A percentile compares a stretch with the other conserved stretches of the same genome.
Conservation (phyloP, 30 jellyfish, hydroid and myxozoan genomes). For the Haliclystus octoradiatus region DNA sequence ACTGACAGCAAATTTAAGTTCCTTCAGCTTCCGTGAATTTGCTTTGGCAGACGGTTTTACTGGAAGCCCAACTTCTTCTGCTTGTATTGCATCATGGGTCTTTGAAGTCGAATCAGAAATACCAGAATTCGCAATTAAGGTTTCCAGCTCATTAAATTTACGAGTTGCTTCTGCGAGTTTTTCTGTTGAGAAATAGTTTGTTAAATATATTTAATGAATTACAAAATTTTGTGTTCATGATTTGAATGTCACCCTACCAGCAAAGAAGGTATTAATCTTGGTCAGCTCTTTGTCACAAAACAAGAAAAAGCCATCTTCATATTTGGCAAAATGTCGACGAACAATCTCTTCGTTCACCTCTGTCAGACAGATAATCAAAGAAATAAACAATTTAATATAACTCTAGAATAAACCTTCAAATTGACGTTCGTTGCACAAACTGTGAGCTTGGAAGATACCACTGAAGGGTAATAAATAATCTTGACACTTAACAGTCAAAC, state of each 20-base stretch:
- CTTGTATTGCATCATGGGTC: conserved; percentile 2
- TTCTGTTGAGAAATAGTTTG: conserved; percentile 25
- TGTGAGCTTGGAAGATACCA: no score
- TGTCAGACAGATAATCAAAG: no score
- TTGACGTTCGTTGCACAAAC: no score
- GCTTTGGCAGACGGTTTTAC: not conserved
- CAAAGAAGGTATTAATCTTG: conserved; percentile 77
- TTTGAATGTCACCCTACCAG: no score
- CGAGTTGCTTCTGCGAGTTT: conserved; percentile 91
- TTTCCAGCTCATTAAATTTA: conserved; percentile 54
- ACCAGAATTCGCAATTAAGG: conserved; percentile 40
- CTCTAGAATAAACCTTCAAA: no score
- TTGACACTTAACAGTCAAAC: no score
- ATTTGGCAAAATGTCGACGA: conserved; percentile 65
- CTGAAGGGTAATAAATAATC: no score
- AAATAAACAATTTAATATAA: no score
- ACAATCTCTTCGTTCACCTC: conserved; percentile 69
- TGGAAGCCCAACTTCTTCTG: conserved; percentile 7
- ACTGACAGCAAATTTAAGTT: conserved; percentile 72
- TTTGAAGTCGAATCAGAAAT: not conserved
- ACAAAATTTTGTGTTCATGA: no score
- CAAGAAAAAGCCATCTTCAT: conserved; percentile 82
- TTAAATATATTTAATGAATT: not conserved
- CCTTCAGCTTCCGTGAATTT: conserved; percentile 47
- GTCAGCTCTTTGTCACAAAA: conserved; percentile 76